A percentile compares a stretch with the other conserved stretches of the same genome.
Evolutionary conservation across 2,888 invertebrate genomes (phyloP).

Genomic region (Heteromyza rotundicornis): DNA sequence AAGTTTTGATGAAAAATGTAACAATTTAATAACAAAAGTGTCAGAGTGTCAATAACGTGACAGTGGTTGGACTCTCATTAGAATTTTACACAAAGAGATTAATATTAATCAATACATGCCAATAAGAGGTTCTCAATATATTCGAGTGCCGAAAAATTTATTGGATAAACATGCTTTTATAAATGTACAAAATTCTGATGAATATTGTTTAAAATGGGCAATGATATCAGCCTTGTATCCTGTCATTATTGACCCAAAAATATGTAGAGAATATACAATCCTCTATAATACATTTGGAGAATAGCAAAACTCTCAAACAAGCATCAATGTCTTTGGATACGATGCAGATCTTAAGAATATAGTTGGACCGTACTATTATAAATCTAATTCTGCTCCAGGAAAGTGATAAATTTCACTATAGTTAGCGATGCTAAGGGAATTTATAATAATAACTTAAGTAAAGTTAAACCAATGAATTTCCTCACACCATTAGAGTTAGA

Average conservation of each 20-base stretch:
- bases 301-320: slow-evolving; percentile 1
- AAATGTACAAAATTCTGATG: slow-evolving; percentile 1
- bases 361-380: slow-evolving; percentile 10
- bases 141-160: slow-evolving; percentile 6
- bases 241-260: neutral
- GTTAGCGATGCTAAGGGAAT: slow-evolving; percentile 12
- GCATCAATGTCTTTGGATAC: slow-evolving; percentile 4
- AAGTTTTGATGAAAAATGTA: too few relatives aligned
- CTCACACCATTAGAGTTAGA: neutral
- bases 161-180: slow-evolving; percentile 6
- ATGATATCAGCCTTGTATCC: neutral
- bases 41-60: slow-evolving; percentile 42
- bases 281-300: slow-evolving; percentile 7
- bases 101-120: slow-evolving; percentile 30
- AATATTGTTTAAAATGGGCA: slow-evolving; percentile 39
- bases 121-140: slow-evolving; percentile 25
- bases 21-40: slow-evolving; percentile 1
- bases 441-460: neutral
- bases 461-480: neutral
- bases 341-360: neutral
- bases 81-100: slow-evolving; percentile 24
- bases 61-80: slow-evolving; percentile 37
- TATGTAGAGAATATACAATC: neutral
- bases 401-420: slow-evolving; percentile 11
- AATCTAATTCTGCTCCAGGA: slow-evolving; percentile 8